These are phyloP conservation scores for Macrobrachium nipponense DNA, from an alignment of 1,140 invertebrate genomes.

Conservation along the genomic window DNA sequence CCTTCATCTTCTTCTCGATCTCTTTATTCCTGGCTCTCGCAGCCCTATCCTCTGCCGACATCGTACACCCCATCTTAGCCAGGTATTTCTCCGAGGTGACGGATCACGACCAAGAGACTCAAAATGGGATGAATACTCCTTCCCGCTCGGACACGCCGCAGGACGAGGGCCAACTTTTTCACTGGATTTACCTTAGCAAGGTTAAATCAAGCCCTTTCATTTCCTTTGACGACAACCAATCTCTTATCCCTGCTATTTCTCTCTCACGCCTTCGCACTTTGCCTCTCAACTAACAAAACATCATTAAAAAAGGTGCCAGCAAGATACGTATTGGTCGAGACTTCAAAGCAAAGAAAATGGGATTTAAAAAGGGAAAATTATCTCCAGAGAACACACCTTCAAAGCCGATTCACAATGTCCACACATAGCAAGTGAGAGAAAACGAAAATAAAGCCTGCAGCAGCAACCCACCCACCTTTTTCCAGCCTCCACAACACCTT, in stretches of 20 bases:
- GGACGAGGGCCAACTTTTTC: too few relatives aligned
- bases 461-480: neutral
- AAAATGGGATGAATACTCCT: neutral
- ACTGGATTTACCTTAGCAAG: too few relatives aligned
- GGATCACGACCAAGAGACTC: neutral
- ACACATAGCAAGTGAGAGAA: neutral
- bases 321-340: neutral
- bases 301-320: neutral
- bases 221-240: too few relatives aligned
- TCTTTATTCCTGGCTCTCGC: conserved; percentile 41
- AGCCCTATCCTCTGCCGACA: conserved; percentile 51
- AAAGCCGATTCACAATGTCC: too few relatives aligned
- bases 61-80: conserved; percentile 46
- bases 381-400: too few relatives aligned
- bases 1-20: conserved; percentile 53
- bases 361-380: too few relatives aligned
- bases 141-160: neutral
- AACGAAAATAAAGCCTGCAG: neutral
- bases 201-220: too few relatives aligned
- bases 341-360: neutral
- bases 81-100: conserved; percentile 3
- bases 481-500: neutral
- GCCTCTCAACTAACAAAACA: too few relatives aligned
- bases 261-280: neutral
- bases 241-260: neutral